Evolutionary conservation across 2,113 vertebrate species (phyloP).

Genomic region (Dipodomys merriami): DNA sequence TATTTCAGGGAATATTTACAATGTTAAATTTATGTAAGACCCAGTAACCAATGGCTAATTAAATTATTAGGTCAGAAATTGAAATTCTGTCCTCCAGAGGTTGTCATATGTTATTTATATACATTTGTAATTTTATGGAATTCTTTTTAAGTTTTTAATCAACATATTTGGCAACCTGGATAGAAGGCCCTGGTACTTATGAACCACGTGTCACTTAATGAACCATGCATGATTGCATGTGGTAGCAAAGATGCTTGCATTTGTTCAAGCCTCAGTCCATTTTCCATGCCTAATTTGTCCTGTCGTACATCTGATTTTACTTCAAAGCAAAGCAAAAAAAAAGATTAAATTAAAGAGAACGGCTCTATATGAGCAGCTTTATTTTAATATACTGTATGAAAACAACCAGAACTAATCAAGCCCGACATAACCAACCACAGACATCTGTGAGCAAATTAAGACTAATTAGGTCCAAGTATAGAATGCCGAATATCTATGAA

Average conservation of each 20-base stretch:
- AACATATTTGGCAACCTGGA: conserved; percentile 21
- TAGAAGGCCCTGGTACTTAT: neutral
- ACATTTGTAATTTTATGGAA: neutral
- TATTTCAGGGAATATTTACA: neutral
- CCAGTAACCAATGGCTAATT: conserved; percentile 27
- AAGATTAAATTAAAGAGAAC: conserved; percentile 68
- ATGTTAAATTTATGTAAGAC: conserved; percentile 8
- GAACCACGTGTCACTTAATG: neutral
- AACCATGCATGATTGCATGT: neutral
- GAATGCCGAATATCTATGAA: conserved; percentile 62
- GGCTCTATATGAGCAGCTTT: conserved; percentile 29
- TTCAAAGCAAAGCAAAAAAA: conserved; percentile 58
- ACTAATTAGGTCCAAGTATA: conserved; percentile 67
- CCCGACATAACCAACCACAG: conserved; percentile 69
- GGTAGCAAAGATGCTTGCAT: neutral
- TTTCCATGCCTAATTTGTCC: conserved; percentile 69
- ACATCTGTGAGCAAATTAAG: conserved; percentile 80
- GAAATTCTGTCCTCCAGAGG: conserved; percentile 14
- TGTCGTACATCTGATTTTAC: conserved; percentile 52
- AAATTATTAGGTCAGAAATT: conserved; percentile 55
- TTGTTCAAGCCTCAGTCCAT: conserved; percentile 54
- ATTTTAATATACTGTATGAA: conserved; percentile 67
- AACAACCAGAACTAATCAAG: conserved; percentile 73
- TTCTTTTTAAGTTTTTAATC: conserved; percentile 42
- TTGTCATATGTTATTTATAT: conserved; percentile 56